Percentiles rank a stretch among this genome's conserved stretches.
These are phyloP conservation scores for Stercorarius parasiticus DNA, from an alignment of 2,113 vertebrate species.

Conservation along the genomic window DNA sequence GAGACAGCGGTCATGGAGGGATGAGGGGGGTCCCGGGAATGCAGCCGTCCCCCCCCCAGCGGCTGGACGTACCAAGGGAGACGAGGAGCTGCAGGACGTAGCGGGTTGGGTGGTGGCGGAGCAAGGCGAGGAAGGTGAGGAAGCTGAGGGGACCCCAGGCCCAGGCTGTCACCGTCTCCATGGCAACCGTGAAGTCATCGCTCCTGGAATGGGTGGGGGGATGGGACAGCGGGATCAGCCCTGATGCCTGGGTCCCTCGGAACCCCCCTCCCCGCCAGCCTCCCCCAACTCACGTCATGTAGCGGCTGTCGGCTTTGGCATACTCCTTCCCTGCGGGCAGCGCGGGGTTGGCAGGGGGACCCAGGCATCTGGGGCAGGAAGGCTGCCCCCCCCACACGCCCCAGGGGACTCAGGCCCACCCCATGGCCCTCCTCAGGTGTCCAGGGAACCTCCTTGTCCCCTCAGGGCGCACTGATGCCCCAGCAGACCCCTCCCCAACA, in stretches of 20 bases:
- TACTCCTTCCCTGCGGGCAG: background rate
- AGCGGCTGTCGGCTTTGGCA: background rate
- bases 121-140: background rate
- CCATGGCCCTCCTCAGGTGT: too few species aligned
- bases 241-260: background rate
- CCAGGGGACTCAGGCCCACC: too few species aligned
- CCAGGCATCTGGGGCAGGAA: background rate
- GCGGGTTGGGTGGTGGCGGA: background rate
- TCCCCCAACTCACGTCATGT: background rate
- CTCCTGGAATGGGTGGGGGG: background rate
- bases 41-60: too few species aligned
- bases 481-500: background rate
- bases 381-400: background rate
- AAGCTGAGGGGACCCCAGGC: background rate
- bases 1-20: too few species aligned
- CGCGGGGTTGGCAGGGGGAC: background rate
- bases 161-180: background rate
- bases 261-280: too few species aligned
- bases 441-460: too few species aligned
- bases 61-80: background rate
- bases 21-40: too few species aligned
- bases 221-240: background rate
- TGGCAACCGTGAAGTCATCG: background rate
- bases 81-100: background rate
- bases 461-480: too few species aligned